A percentile compares a stretch with the other conserved stretches of the same genome.
phyloP scores from a whole-genome alignment of 2,888 invertebrate species.

The Helobdella robusta region DNA sequence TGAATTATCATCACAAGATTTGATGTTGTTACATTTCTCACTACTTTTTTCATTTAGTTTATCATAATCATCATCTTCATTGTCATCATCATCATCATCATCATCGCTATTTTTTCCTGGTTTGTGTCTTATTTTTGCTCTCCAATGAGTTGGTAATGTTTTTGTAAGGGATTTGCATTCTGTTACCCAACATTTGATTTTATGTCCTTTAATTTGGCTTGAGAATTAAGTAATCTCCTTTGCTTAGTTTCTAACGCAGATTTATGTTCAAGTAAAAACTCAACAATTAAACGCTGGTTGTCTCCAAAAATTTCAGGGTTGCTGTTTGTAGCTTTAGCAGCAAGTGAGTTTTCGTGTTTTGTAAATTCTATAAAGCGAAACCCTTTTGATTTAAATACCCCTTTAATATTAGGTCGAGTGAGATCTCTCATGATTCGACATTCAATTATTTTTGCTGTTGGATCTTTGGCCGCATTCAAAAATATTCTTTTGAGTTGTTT shows the following conservation, averaged over 20 bases:
- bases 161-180: no score
- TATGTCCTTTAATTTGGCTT: no score
- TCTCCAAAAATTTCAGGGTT: slow-evolving; percentile 77
- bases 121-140: no score
- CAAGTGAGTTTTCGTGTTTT: slow-evolving; percentile 77
- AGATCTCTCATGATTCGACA: slow-evolving; percentile 81
- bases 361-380: slow-evolving; percentile 86
- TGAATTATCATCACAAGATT: no score
- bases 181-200: no score
- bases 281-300: slow-evolving; percentile 50
- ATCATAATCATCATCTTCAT: no score
- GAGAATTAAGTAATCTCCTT: slow-evolving; percentile 39
- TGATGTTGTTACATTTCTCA: no score
- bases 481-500: slow-evolving; percentile 63
- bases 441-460: no score
- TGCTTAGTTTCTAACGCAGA: slow-evolving; percentile 41
- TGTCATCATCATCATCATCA: no score
- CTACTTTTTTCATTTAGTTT: no score
- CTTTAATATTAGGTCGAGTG: slow-evolving; percentile 56
- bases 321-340: slow-evolving; percentile 77
- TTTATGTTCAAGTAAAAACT: slow-evolving; percentile 46
- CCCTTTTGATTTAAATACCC: slow-evolving; percentile 66
- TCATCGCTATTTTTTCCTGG: no score
- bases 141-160: no score
- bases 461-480: slow-evolving; percentile 57